phyloP scores from a whole-genome alignment of 2,113 vertebrate species.

The Callocephalon fimbriatum region DNA sequence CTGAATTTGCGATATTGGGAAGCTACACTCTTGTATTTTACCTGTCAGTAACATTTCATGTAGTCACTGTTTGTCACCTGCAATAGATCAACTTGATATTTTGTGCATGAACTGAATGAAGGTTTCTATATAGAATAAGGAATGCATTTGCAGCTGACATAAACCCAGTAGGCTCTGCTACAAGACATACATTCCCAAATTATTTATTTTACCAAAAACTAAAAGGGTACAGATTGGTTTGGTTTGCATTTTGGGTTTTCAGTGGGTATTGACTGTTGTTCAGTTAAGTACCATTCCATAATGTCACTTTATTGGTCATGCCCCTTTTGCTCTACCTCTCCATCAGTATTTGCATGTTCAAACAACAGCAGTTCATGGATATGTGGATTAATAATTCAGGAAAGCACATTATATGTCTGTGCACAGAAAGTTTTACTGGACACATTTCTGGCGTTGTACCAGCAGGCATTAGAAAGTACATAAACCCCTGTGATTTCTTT shows the following conservation, averaged over 20 bases:
- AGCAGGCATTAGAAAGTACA: neutral
- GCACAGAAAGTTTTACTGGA: neutral
- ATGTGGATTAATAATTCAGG: neutral
- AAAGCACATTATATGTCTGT: neutral
- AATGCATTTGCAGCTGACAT: fast-evolving
- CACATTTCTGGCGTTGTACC: neutral
- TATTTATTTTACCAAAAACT: neutral
- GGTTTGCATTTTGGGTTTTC: neutral
- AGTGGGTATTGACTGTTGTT: neutral
- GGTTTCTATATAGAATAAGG: neutral
- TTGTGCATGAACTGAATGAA: neutral
- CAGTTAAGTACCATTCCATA: neutral
- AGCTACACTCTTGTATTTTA: neutral
- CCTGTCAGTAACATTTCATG: neutral
- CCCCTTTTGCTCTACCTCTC: neutral
- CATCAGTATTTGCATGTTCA: neutral
- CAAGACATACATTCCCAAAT: neutral
- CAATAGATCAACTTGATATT: neutral
- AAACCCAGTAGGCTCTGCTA: neutral
- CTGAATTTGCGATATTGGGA: neutral
- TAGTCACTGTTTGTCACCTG: neutral
- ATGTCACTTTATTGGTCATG: neutral
- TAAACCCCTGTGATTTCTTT: neutral
- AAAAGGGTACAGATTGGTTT: neutral
- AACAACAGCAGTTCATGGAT: neutral